phyloP scores from a whole-genome alignment of 2,888 invertebrate species.

The Drosophila eohydei region DNA sequence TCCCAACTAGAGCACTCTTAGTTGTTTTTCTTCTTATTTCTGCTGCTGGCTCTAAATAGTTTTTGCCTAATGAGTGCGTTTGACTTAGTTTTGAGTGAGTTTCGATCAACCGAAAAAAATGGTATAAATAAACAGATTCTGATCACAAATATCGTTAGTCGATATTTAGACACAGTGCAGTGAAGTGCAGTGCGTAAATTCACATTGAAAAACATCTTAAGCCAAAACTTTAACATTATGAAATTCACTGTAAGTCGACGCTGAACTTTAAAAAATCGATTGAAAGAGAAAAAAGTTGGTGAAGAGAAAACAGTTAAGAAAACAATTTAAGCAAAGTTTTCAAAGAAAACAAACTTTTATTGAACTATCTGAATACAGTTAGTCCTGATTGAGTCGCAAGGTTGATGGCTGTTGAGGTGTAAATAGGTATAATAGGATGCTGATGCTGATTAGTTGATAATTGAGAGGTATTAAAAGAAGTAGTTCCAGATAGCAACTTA shows the following conservation, averaged over 20 bases:
- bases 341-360: not conserved
- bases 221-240: conserved; percentile 54
- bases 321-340: conserved; percentile 1
- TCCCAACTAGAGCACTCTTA: not conserved
- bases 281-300: not conserved
- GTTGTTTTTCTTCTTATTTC: conserved; percentile 6
- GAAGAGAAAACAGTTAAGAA: not conserved
- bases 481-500: not conserved
- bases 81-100: conserved; percentile 70
- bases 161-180: conserved; percentile 46
- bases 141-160: conserved; percentile 60
- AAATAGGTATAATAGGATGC: too few species aligned
- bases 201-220: not conserved
- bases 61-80: conserved; percentile 72
- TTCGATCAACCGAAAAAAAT: conserved; percentile 33
- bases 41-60: conserved; percentile 53
- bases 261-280: not conserved
- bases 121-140: conserved; percentile 75
- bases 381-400: not conserved
- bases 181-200: conserved; percentile 24
- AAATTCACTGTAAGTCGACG: conserved; percentile 75
- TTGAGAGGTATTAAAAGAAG: not conserved
- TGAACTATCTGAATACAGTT: not conserved
- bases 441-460: too few species aligned
- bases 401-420: not conserved